phyloP scores from a whole-genome alignment of 2,888 invertebrate genomes.

The Malachius bipustulatus region DNA sequence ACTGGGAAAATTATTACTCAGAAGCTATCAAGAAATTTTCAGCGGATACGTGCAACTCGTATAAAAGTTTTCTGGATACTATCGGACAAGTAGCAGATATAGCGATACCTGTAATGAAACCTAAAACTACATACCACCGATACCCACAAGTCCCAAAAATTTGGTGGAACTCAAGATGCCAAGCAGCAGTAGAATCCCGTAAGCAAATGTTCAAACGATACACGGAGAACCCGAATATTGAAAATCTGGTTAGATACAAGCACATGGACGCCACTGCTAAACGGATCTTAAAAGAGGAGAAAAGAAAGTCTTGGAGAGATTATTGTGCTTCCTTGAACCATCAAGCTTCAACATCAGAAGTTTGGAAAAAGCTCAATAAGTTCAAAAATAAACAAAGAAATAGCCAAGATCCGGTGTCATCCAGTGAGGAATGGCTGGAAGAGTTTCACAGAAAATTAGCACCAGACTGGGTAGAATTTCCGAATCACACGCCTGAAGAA shows the following conservation, averaged over 20 bases:
- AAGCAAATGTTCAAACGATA: not conserved
- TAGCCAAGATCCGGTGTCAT: not conserved
- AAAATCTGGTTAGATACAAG: constrained; percentile 4
- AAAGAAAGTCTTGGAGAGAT: constrained; percentile 4
- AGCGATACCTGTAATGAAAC: constrained; percentile 4
- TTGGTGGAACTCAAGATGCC: constrained; percentile 7
- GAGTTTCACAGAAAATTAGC: constrained; percentile 7
- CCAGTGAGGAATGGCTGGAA: not conserved
- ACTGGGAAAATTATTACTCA: too few relatives aligned
- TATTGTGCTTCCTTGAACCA: constrained; percentile 5
- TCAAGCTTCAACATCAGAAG: not conserved
- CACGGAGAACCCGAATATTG: not conserved
- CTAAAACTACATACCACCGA: too few relatives aligned
- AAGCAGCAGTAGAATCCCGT: not conserved
- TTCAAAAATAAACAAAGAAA: not conserved
- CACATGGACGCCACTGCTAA: constrained; percentile 1
- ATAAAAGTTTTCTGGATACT: too few relatives aligned
- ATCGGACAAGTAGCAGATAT: too few relatives aligned
- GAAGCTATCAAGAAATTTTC: too few relatives aligned
- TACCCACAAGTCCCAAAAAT: too few relatives aligned
- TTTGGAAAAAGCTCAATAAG: constrained; percentile 5
- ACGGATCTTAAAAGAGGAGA: constrained; percentile 6
- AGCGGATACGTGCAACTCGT: too few relatives aligned
- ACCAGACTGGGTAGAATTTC: not conserved
- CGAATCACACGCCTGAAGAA: too few relatives aligned